Conservation (phyloP, 53 echinoderm and acorn worm species). For the Actinopyga echinites region DNA sequence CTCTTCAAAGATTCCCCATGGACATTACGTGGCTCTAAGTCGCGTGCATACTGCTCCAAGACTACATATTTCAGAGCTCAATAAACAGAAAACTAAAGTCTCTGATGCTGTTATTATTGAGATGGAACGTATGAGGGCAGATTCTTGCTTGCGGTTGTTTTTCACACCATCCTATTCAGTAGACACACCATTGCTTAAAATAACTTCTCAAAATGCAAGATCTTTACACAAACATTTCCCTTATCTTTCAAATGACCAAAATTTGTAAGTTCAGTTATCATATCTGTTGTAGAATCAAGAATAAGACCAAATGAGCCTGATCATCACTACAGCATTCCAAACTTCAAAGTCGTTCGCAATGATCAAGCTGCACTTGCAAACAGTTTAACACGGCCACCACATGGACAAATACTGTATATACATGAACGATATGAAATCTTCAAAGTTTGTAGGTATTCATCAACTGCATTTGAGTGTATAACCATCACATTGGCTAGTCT, state of each 20-base stretch:
- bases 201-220: slow-evolving; percentile 32
- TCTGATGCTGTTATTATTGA: slow-evolving; percentile 1
- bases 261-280: slow-evolving; percentile 27
- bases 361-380: neutral
- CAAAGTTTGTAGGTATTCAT: neutral
- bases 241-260: slow-evolving; percentile 19
- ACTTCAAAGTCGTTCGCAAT: neutral
- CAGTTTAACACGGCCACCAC: slow-evolving; percentile 20
- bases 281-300: slow-evolving; percentile 33
- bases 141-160: neutral
- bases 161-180: slow-evolving; percentile 13
- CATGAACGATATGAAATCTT: neutral
- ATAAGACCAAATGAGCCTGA: slow-evolving; percentile 2
- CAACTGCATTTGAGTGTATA: neutral
- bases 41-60: neutral
- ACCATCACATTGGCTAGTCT: neutral
- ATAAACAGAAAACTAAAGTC: slow-evolving; percentile 30
- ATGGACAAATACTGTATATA: slow-evolving; percentile 40
- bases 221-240: slow-evolving; percentile 23
- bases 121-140: slow-evolving; percentile 22
- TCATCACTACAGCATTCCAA: neutral
- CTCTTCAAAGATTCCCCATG: slow-evolving; percentile 1
- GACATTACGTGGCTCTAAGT: slow-evolving; percentile 46
- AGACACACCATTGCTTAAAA: neutral
- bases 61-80: slow-evolving; percentile 15